Evolutionary conservation across 2,113 vertebrate genomes (phyloP), one percentile per base, ranked within the genome.

Genomic region (Mesocricetus auratus): DNA sequence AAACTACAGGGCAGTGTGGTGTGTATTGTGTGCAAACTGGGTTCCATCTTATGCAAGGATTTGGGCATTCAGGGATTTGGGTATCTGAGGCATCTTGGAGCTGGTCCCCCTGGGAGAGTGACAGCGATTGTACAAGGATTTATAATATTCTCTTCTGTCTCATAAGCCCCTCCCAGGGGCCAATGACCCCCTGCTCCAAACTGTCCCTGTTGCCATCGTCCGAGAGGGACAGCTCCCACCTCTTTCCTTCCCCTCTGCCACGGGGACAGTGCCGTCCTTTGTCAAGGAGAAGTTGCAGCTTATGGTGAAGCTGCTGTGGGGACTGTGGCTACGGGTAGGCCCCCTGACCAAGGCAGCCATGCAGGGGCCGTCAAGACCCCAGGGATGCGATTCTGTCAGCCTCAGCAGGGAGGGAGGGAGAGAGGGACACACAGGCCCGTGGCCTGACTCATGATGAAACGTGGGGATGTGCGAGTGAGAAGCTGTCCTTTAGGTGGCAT

Each of bases 401-500:
- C 42, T 87, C 62, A 47, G 58, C 0, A 33, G 81, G 19, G 75
- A 58, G 81, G 19, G 75, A 58, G n/a, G 22, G 56, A 77, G 73
- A 56, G 13, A 81, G 29, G 86, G 77, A 71, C 78, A 47, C 69
- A 85, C 17, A 56, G n/a, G 69, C 83, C 60, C 86, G 26, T 39
- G 73, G 89, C 74, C 93, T 96, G 96, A 62, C 90, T 92, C 62
- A 26, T 89, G 92, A 93, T 45, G 58, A 91, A 91, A 89, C 89
- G 94, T 89, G 92, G 81, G 31, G 73, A 89, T 78, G 42, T 90
- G 53, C 39, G 85, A 91, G 87, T 26, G 91, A 95, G 91, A 89
- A 74, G 89, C 42, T 97, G 97, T 94, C 97, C 97, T 98, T 98
- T 97, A 90, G 69, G 77, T 97, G 97, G 86, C 91, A 98, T 98